A percentile compares a stretch with the other conserved stretches of the same genome.
phyloP scores from a whole-genome alignment of 2,113 vertebrate genomes.

The Sakesphorus luctuosus region DNA sequence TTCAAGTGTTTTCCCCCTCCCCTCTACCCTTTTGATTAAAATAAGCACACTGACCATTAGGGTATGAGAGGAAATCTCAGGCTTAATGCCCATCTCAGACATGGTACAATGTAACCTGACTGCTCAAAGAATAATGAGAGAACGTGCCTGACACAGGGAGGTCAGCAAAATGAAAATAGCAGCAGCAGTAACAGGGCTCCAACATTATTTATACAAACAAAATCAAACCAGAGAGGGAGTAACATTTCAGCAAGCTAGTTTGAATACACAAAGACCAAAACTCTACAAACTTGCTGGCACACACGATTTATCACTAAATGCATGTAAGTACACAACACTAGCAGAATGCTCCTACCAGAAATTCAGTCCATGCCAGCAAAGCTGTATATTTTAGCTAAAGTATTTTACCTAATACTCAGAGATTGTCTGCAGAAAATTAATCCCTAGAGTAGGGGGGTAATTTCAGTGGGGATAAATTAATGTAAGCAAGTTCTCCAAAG shows the following conservation, averaged over 20 bases:
- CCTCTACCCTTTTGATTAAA: background rate
- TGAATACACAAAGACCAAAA: background rate
- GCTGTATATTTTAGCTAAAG: background rate
- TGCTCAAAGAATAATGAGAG: background rate
- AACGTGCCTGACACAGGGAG: background rate
- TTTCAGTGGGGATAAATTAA: background rate
- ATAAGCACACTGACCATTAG: background rate
- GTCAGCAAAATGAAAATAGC: background rate
- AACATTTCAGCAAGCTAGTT: background rate
- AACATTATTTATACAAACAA: background rate
- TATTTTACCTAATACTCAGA: background rate
- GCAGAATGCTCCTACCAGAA: background rate
- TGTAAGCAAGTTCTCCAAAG: background rate
- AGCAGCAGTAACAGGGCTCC: background rate
- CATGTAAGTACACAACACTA: background rate
- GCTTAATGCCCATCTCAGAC: background rate
- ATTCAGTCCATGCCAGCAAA: background rate
- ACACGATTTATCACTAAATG: background rate
- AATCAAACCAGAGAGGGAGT: background rate
- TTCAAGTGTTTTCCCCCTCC: background rate
- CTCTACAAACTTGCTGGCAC: fast-evolving
- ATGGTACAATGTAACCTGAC: background rate
- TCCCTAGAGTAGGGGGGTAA: background rate
- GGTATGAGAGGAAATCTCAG: background rate
- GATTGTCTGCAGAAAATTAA: background rate